Base-by-base conservation (phyloP, 2,113 vertebrate species). In the Myodes glareolus region DNA sequence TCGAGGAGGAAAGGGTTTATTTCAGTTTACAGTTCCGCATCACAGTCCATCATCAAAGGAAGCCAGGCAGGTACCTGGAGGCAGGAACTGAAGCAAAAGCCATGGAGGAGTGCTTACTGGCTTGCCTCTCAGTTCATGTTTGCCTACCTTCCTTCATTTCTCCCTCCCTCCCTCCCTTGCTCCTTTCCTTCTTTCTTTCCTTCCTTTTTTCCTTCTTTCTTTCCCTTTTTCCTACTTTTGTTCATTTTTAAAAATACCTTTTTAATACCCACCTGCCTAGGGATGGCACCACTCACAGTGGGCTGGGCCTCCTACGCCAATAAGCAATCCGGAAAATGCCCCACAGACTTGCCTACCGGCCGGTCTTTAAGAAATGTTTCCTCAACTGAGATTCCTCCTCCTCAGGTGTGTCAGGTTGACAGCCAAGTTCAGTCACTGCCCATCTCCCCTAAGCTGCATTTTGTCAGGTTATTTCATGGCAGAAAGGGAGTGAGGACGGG, bases 131-230 rank as follows among this genome's bases (percentile, higher is more conserved):
- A 14, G 77, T 78, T 52, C 27, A 13, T 76, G 75, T 31, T 19
- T 78, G 1, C 12, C 14, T 77, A 2, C 42, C 12, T 45, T 0
- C 25, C 27, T 14, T 3, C 76, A 13, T 45, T 4, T 21, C 39
- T 76, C 1, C 23, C 4, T 76, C 0, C 11, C n/a, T 76, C 2
- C 25, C 12, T 19, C 0, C 75, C 17, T 52, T 33, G 2, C 13
- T 36, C 6, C 33, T 16, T 19, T n/a, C 14, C 16, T n/a, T 4
- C 7, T 2, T n/a, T 8, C 17, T 5, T 73, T 21, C 21, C 1
- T 23, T 70, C 2, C 10, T 36, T 72, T 13, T 12, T 52, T 4
- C 25, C 42, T 76, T 17, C 17, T 2, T n/a, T 19, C 17, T 21
- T 73, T 73, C n/a, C 21, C 39, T 3, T 23, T 7, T 75, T 10